Evolutionary conservation across 2,888 invertebrate genomes (phyloP).

Genomic region (Zaprionus lineosus): DNA sequence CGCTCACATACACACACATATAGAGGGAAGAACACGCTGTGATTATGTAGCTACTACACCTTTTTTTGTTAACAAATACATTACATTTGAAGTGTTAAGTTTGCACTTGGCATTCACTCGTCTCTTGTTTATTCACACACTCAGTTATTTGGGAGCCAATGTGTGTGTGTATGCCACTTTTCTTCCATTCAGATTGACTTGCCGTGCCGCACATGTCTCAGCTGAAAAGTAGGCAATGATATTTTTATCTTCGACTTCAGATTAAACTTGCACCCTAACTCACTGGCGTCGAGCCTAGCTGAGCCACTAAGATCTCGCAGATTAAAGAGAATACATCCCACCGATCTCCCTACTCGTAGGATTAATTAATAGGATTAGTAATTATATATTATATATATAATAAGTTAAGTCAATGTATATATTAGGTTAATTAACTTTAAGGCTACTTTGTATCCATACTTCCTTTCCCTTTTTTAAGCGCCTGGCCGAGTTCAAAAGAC

Average conservation of each 20-base stretch:
- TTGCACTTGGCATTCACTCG: slow-evolving; percentile 51
- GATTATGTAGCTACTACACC: slow-evolving; percentile 18
- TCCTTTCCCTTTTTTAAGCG: no score
- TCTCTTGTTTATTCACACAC: slow-evolving; percentile 40
- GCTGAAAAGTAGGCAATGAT: slow-evolving; percentile 24
- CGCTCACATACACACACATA: no score
- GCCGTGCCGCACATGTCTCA: background rate
- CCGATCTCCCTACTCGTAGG: no score
- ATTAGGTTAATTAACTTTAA: no score
- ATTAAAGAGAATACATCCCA: no score
- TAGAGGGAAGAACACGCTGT: no score
- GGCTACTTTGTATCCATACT: no score
- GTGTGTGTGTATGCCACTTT: background rate
- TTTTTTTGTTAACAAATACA: slow-evolving; percentile 58
- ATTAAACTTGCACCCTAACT: background rate
- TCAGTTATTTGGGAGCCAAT: slow-evolving; percentile 25
- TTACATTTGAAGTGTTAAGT: slow-evolving; percentile 61
- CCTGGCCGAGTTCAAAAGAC: no score
- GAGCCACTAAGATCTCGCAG: no score
- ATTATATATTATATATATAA: no score
- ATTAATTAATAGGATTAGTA: no score
- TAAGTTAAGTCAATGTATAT: no score
- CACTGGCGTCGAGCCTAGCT: background rate
- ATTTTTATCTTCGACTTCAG: slow-evolving; percentile 1
- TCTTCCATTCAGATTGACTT: background rate